These are phyloP conservation scores for Agrilus cyanescens DNA, from an alignment of 2,888 invertebrate species.

Conservation along the genomic window DNA sequence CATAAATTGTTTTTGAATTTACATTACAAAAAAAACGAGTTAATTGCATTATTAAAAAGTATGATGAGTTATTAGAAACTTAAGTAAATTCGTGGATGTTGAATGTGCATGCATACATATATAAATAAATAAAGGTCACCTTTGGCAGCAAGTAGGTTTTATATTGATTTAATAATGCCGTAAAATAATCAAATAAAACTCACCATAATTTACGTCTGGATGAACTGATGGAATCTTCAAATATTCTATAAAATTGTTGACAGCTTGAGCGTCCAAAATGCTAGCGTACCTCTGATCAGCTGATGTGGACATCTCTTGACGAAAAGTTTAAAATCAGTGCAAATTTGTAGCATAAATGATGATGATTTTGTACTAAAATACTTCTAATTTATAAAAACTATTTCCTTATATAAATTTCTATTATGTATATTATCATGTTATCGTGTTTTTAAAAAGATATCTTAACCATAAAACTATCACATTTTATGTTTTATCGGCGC, in stretches of 20 bases:
- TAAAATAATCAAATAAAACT: constrained; percentile 22
- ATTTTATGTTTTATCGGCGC: neutral
- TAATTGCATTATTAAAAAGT: too few relatives aligned
- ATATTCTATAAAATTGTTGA: constrained; percentile 75
- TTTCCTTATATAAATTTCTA: neutral
- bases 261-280: constrained; percentile 37
- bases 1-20: too few relatives aligned
- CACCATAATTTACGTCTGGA: constrained; percentile 77
- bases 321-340: neutral
- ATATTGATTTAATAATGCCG: too few relatives aligned
- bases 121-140: neutral
- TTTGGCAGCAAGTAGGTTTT: neutral
- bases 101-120: neutral
- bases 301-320: neutral
- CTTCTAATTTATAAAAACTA: neutral
- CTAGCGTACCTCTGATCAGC: neutral
- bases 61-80: too few relatives aligned
- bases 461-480: too few relatives aligned
- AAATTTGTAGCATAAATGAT: neutral
- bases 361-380: neutral
- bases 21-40: too few relatives aligned
- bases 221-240: constrained; percentile 79
- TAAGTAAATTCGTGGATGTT: too few relatives aligned
- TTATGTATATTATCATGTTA: neutral
- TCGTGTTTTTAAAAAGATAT: too few relatives aligned